These are phyloP conservation scores for Thalassarche chlororhynchos DNA, from an alignment of 2,113 vertebrate genomes.

Conservation along the genomic window DNA sequence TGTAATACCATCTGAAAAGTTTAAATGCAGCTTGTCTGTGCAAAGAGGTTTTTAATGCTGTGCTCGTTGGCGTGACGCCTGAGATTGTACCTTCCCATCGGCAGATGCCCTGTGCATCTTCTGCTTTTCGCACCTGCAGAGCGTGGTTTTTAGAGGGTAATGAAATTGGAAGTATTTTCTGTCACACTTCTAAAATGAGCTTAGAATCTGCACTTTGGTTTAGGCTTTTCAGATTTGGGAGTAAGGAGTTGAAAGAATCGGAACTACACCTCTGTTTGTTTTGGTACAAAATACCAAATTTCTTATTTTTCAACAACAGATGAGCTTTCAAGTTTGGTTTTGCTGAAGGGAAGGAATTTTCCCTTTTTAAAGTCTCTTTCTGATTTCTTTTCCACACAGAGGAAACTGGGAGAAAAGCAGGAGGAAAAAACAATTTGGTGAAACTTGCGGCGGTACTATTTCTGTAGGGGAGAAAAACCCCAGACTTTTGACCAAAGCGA, in stretches of 20 bases:
- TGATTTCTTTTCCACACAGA: background rate
- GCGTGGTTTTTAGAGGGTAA: background rate
- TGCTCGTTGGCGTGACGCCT: rapidly evolving
- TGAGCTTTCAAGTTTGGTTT: background rate
- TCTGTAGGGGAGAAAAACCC: background rate
- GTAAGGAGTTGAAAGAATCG: background rate
- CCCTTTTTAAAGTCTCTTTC: background rate
- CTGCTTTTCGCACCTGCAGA: background rate
- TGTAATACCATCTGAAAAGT: background rate
- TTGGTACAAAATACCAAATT: background rate
- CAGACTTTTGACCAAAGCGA: background rate
- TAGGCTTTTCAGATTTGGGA: background rate
- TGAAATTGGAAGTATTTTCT: background rate
- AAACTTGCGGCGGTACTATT: background rate
- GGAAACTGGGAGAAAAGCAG: background rate
- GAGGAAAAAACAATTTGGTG: background rate
- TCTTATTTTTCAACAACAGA: background rate
- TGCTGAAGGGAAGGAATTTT: background rate
- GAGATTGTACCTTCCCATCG: background rate
- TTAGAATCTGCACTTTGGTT: background rate
- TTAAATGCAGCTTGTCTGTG: background rate
- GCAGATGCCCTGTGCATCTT: background rate
- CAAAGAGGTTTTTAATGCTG: background rate
- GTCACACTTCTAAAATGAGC: background rate
- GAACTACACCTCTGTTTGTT: background rate